phyloP scores from a whole-genome alignment of 1,140 invertebrate species.

The Triops cancriformis region DNA sequence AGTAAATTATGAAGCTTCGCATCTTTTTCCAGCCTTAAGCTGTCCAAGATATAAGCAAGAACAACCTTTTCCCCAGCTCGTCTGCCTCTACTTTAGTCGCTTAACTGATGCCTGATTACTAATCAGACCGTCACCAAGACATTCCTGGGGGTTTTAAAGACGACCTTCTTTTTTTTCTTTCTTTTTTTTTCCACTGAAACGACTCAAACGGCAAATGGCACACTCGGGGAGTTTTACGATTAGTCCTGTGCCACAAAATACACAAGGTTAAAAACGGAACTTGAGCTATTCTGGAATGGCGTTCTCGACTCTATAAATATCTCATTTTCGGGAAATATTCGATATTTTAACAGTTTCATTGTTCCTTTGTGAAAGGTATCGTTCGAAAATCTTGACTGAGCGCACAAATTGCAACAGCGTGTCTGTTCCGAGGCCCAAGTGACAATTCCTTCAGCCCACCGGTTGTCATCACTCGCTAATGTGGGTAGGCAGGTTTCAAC shows the following conservation, averaged over 20 bases:
- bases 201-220: background rate
- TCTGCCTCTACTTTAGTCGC: background rate
- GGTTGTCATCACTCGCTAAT: constrained; percentile 6
- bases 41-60: background rate
- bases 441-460: background rate
- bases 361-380: background rate
- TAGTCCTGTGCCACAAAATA: no score
- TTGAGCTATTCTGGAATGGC: background rate
- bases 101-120: constrained; percentile 1
- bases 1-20: background rate
- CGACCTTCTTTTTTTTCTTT: background rate
- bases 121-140: background rate
- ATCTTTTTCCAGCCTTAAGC: background rate
- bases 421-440: background rate
- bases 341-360: no score
- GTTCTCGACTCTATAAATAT: background rate
- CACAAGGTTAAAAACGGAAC: background rate
- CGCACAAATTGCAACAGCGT: background rate
- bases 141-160: background rate
- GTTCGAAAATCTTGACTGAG: background rate
- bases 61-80: background rate
- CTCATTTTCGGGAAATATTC: background rate
- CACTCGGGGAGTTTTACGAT: background rate
- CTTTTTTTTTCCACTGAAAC: background rate
- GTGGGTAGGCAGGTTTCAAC: background rate